Evolutionary conservation across 2,797 vertebrate species (phyloP), one percentile per base, ranked within the genome.

Genomic region (Pelodytes ibericus): DNA sequence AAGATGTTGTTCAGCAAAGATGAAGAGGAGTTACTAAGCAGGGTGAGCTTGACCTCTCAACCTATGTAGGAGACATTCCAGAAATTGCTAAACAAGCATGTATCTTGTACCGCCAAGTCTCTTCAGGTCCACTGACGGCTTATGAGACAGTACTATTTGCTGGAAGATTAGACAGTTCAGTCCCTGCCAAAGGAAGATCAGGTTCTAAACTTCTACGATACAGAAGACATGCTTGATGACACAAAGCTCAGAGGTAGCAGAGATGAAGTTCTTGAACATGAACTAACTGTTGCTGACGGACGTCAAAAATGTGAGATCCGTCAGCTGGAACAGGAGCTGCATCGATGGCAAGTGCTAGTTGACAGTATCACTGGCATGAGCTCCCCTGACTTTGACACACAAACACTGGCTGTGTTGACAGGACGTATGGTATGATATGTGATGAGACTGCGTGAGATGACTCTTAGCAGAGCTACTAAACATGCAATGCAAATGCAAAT

Each of bases 41-140:
- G 95, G 83, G 94, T 98, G 68, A 92, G 92, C 81, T 98, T 96
- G 96, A 94, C 88, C 41, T 97, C 94, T 87, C 94, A 98, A 83
- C 96, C 97, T 57, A 95, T 95, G 24, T 88, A 96, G 69, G 96
- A 99, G 31, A 90, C 94, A 20, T 99, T 99, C 89, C 96, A 97
- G 89, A 95, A 97, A 51, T 87, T 99, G 81, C 86, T 98, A 44
- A 94, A 89, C 81, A 96, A 96, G 79, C 94, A 98, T 84, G 92
- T 94, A 0, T 94, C 94, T 0, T 94, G 96, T 8, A 96, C 95
- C 0, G 92, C 96, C 39, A 97, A 98, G 87, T 95, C 94, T 75
- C 88, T 99, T 72, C 91, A 98, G 89, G 91, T 96, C 4, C 96
- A 99, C 85, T 99, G 97, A 96, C 97, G 98, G 86, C 94, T 98